These are phyloP conservation scores for Austrofundulus limnaeus DNA, from an alignment of 2,113 vertebrate genomes.

Conservation along the genomic window DNA sequence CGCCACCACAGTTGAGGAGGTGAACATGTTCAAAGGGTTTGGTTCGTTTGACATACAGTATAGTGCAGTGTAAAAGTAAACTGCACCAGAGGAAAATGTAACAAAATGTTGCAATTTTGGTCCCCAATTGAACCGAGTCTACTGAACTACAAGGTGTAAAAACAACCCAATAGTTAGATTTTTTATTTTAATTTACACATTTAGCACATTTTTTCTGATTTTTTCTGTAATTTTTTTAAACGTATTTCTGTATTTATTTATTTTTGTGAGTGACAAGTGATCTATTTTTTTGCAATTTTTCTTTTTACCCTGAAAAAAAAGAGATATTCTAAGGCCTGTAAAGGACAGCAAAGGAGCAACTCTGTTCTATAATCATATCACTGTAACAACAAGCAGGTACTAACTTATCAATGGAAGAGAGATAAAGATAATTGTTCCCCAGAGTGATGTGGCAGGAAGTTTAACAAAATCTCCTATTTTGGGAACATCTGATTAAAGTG, in stretches of 20 bases:
- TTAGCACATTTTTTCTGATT: not conserved
- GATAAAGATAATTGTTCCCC: conserved; percentile 28
- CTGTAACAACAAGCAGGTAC: conserved; percentile 28
- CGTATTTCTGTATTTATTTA: not conserved
- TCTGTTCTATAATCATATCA: conserved; percentile 30
- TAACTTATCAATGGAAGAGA: conserved; percentile 30
- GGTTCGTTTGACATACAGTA: too few species aligned
- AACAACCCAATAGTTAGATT: too few species aligned
- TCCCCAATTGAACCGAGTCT: too few species aligned
- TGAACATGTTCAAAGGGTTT: too few species aligned
- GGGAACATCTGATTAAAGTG: conserved; percentile 44
- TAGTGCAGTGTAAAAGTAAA: too few species aligned
- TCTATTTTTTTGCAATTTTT: not conserved
- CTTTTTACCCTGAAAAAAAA: not conserved
- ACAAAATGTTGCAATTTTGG: too few species aligned
- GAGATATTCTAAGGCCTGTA: conserved; percentile 1
- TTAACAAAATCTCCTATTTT: conserved; percentile 57
- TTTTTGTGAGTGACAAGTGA: not conserved
- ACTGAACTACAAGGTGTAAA: too few species aligned
- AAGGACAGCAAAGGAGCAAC: conserved; percentile 27
- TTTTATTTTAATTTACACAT: not conserved
- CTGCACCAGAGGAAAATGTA: too few species aligned
- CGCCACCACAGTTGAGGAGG: too few species aligned
- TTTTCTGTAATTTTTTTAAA: not conserved
- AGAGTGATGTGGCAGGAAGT: conserved; percentile 45